phyloP scores from a whole-genome alignment of 2,113 vertebrate species.

The Hystrix brachyura region DNA sequence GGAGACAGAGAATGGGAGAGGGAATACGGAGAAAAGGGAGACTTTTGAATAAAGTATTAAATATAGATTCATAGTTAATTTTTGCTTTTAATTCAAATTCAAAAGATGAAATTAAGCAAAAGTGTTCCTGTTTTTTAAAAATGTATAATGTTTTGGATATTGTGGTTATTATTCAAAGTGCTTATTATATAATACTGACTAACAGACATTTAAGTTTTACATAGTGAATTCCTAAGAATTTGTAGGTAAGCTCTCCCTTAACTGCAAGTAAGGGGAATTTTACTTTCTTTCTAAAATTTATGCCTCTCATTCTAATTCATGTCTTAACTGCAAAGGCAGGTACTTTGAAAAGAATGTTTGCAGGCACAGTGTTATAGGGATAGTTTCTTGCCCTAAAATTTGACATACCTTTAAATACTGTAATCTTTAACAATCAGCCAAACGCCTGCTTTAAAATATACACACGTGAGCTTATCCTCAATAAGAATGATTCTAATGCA shows the following conservation, averaged over 20 bases:
- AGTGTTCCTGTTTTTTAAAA: neutral
- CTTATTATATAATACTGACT: neutral
- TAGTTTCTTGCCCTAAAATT: neutral
- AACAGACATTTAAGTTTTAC: neutral
- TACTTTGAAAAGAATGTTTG: neutral
- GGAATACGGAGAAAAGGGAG: neutral
- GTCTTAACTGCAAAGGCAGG: neutral
- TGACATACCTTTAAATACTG: neutral
- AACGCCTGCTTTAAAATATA: neutral
- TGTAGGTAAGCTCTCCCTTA: neutral
- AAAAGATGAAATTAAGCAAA: neutral
- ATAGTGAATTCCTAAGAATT: neutral
- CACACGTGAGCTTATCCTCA: neutral
- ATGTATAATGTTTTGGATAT: neutral
- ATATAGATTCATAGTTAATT: neutral
- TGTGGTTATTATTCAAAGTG: neutral
- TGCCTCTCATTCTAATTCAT: neutral
- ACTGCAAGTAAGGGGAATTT: neutral
- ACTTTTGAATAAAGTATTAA: neutral
- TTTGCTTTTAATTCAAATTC: constrained; percentile 17
- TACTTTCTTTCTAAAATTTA: neutral
- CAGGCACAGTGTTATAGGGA: neutral
- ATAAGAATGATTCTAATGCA: neutral
- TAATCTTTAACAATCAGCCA: neutral
- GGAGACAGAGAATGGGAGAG: neutral